phyloP scores from a whole-genome alignment of 2,113 vertebrate genomes.

The Datnioides undecimradiatus region DNA sequence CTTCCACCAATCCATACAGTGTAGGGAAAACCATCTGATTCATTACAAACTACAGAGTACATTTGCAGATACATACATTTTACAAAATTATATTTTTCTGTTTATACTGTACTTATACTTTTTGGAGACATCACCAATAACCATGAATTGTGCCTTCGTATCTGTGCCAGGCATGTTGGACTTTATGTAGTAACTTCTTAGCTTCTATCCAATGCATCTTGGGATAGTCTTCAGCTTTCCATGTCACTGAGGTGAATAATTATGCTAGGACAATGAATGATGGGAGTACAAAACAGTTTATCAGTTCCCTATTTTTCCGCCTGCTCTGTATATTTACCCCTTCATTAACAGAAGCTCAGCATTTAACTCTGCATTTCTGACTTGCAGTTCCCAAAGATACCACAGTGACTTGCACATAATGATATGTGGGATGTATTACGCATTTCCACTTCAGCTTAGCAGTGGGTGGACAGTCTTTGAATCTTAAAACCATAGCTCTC shows the following conservation, averaged over 20 bases:
- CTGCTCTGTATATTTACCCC: slow-evolving; percentile 16
- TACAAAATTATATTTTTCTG: too few relatives aligned
- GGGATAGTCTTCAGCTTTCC: not conserved
- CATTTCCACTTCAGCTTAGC: slow-evolving; percentile 46
- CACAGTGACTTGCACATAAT: slow-evolving; percentile 43
- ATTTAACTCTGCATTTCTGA: slow-evolving; percentile 19
- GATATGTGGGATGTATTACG: slow-evolving; percentile 44
- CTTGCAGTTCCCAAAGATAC: slow-evolving; percentile 28
- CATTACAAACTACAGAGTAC: not conserved
- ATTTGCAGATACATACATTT: too few relatives aligned
- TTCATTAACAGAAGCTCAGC: slow-evolving; percentile 16
- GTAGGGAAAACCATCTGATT: too few relatives aligned
- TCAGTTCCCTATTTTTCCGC: not conserved
- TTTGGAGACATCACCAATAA: not conserved
- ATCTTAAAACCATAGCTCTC: slow-evolving; percentile 29
- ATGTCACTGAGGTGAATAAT: not conserved
- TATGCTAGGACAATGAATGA: slow-evolving; percentile 15
- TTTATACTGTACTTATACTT: too few relatives aligned
- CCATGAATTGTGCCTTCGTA: not conserved
- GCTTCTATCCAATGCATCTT: not conserved
- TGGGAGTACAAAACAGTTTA: slow-evolving; percentile 5
- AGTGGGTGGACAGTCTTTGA: slow-evolving; percentile 26
- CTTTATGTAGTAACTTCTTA: not conserved
- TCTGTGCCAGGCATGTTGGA: not conserved
- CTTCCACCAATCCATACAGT: too few relatives aligned